Base-by-base conservation (phyloP, 2,113 vertebrate species). In the Calypte anna region DNA sequence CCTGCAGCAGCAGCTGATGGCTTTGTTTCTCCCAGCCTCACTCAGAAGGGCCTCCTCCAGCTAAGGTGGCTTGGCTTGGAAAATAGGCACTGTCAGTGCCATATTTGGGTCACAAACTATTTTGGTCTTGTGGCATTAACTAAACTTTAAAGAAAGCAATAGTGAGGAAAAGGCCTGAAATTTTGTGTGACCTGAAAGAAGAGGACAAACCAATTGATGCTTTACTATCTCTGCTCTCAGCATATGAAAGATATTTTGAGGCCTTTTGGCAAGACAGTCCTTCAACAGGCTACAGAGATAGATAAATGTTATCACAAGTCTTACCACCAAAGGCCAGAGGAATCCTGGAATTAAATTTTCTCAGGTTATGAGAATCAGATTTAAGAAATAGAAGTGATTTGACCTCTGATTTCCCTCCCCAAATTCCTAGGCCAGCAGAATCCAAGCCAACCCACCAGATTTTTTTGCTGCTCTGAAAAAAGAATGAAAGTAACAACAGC, bases 1-100 rank as follows among this genome's bases (percentile, higher is more conserved):
- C 10, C 31, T 0, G 0, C 0, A 1, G n/a, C 31, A 53, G 30
- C 63, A 18, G 40, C 27, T 28, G 28, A 43, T 15, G 38, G 44
- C 33, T 80, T 51, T 10, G 4, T 59, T 23, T 38, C 33, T 48
- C 38, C 33, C 36, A 21, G 36, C 25, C 33, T 57, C 44, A 7
- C 16, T 68, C 38, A 55, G 2, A 11, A 3, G 7, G 46, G 28
- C 9, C 31, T 63, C 38, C 40, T 72, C 9, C 25, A 61, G 14
- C 31, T 46, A 33, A 31, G 18, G 36, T 25, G 50, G 54, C 20
- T 25, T 44, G 31, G 21, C 31, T 21, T 30, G 44, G 23, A 33
- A 79, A 24, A 40, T 1, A 11, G 24, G 22, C 72, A 43, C 19
- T 46, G 8, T 36, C 70, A 53, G 21, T 22, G 55, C 28, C 18